Conservation (phyloP, 2,888 invertebrate species). For the Nomada ruficornis region DNA sequence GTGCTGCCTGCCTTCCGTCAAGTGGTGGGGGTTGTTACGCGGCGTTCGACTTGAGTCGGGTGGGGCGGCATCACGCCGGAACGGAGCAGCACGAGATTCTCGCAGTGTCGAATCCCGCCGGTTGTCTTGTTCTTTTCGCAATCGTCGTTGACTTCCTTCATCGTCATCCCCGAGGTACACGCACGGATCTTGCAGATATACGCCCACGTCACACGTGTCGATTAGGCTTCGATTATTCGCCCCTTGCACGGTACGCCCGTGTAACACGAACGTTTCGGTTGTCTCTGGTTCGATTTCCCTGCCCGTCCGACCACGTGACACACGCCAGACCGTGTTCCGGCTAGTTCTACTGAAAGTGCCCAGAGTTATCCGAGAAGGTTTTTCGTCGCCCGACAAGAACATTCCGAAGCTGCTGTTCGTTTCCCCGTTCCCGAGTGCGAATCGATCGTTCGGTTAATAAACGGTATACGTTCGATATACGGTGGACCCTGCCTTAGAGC, state of each 20-base stretch:
- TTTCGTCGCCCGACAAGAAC: not conserved
- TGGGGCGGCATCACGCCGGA: constrained; percentile 66
- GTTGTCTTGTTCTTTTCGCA: constrained; percentile 58
- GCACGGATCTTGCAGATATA: not conserved
- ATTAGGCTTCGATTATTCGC: not conserved
- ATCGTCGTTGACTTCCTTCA: constrained; percentile 31
- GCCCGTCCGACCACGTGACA: constrained; percentile 49
- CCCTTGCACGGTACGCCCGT: no score
- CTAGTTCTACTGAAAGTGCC: constrained; percentile 9
- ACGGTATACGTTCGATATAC: not conserved
- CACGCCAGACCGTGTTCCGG: not conserved
- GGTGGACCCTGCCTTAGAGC: not conserved
- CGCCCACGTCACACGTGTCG: constrained; percentile 7
- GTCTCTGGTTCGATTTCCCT: constrained; percentile 17
- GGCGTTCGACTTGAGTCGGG: constrained; percentile 62
- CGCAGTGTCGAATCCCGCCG: constrained; percentile 70
- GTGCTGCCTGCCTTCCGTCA: constrained; percentile 14
- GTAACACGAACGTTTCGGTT: not conserved
- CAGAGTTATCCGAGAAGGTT: not conserved
- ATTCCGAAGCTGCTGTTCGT: not conserved
- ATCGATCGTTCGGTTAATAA: constrained; percentile 36
- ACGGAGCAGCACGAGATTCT: constrained; percentile 61
- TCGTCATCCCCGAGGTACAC: not conserved
- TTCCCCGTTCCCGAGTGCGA: constrained; percentile 13
- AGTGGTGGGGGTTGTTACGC: constrained; percentile 42